These are phyloP conservation scores for Xiphydria camelus DNA, from an alignment of 2,888 invertebrate genomes.

Conservation along the genomic window DNA sequence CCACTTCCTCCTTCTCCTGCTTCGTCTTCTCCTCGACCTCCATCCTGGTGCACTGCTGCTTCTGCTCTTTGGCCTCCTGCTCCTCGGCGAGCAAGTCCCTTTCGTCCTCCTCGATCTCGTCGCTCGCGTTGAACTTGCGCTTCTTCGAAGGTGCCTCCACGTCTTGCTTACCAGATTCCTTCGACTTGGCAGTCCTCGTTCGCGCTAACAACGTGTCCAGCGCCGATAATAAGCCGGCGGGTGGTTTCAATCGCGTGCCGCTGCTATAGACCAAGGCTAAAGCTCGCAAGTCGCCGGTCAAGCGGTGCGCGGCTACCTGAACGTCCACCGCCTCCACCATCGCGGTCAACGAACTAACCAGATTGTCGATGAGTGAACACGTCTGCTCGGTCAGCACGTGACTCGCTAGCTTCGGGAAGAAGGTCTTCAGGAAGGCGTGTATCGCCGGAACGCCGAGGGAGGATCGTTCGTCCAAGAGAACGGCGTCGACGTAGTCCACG, in stretches of 20 bases:
- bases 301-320: conserved; percentile 59
- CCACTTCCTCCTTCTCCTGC: not conserved
- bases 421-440: conserved; percentile 84
- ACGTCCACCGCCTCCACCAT: conserved; percentile 61
- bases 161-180: conserved; percentile 44
- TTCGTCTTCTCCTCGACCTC: conserved; percentile 39
- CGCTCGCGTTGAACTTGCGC: conserved; percentile 45
- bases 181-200: conserved; percentile 37
- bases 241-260: conserved; percentile 52
- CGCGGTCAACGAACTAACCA: conserved; percentile 65
- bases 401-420: conserved; percentile 83
- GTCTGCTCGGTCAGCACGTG: conserved; percentile 67
- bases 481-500: conserved; percentile 88
- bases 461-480: conserved; percentile 83
- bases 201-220: conserved; percentile 50
- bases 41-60: conserved; percentile 25
- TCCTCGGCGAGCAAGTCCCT: conserved; percentile 32
- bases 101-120: conserved; percentile 29
- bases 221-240: conserved; percentile 45
- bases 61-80: conserved; percentile 27
- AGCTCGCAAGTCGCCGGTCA: conserved; percentile 64
- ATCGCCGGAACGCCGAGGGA: conserved; percentile 84
- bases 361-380: conserved; percentile 64
- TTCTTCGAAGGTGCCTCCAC: conserved; percentile 51
- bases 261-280: conserved; percentile 63